Base-by-base conservation (phyloP, 2,797 vertebrate species). In the Chaetophractus vellerosus region DNA sequence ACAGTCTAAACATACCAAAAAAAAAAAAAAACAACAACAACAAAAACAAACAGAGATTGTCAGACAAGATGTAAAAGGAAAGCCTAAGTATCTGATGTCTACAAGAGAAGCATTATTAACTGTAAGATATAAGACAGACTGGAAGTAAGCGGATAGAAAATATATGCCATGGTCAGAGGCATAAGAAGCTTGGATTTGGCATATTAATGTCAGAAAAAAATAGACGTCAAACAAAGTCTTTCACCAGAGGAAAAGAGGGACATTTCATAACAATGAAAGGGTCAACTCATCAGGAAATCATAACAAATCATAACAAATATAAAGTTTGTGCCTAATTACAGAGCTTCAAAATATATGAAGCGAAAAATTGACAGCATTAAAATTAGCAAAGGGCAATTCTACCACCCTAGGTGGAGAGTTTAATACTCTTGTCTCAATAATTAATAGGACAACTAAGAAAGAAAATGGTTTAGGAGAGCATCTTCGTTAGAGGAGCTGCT, bases 311-410 rank as follows among this genome's bases (percentile, higher is more conserved):
- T 33, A 69, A 50, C 26, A 84, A 45, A 63, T 36, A 45, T 66
- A 24, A 64, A 76, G 71, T 45, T 83, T 26, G 19, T 79, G 14
- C 11, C 74, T 82, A 41, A 89, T 50, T 80, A 48, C 23, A 86
- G 45, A 76, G 31, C 19, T 76, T 84, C 52, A 87, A 87, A 94
- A 90, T 36, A 41, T 2, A 24, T 18, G 41, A 75, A 66, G 38
- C 28, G 81, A 90, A 93, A 95, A 63, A 55, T 33, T 45, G 48
- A 92, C 55, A 52, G 48, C 83, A 71, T 64, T 81, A 90, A 61
- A 76, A 72, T 12, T 88, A 45, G 7, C 26, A 85, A 48, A 57
- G n/a, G 50, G 75, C 50, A 69, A 86, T 83, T 91, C 45, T 6
- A 72, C 16, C n/a, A 55, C 6, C 24, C 21, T 16, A 66, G 52